Conservation (phyloP, 2,797 vertebrate genomes). For the Sebastiscus tertius region DNA sequence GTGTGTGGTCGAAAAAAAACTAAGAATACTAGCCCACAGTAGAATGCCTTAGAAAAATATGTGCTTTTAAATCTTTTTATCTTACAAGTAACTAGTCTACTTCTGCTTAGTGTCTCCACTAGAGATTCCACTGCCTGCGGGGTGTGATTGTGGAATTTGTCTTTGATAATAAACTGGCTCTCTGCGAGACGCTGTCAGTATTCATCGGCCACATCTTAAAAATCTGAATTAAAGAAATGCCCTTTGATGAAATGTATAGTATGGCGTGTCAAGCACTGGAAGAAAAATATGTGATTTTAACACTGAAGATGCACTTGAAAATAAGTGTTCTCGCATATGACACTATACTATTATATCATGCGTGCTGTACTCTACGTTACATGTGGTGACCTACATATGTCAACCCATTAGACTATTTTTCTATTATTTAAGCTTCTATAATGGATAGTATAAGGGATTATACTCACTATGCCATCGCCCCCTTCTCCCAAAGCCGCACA, state of each 20-base stretch:
- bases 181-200: slow-evolving; percentile 50
- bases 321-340: neutral
- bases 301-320: neutral
- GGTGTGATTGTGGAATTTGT: slow-evolving; percentile 57
- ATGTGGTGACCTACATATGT: slow-evolving; percentile 34
- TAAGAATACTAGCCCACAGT: slow-evolving; percentile 14
- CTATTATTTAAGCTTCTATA: slow-evolving; percentile 20
- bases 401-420: neutral
- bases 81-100: slow-evolving; percentile 12
- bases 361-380: neutral
- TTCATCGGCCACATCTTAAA: slow-evolving; percentile 38
- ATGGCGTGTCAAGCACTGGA: slow-evolving; percentile 28
- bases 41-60: slow-evolving; percentile 24
- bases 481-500: neutral
- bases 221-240: slow-evolving; percentile 23
- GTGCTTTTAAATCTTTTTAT: slow-evolving; percentile 44
- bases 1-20: neutral
- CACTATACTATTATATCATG: neutral
- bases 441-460: neutral
- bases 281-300: neutral
- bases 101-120: slow-evolving; percentile 17
- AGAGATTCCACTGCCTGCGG: slow-evolving; percentile 15
- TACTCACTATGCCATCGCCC: neutral
- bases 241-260: slow-evolving; percentile 35
- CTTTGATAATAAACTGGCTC: slow-evolving; percentile 68